A percentile compares a stretch with the other conserved stretches of the same genome.
These are phyloP conservation scores for Sebastiscus tertius DNA, from an alignment of 2,797 vertebrate genomes.

Conservation along the genomic window DNA sequence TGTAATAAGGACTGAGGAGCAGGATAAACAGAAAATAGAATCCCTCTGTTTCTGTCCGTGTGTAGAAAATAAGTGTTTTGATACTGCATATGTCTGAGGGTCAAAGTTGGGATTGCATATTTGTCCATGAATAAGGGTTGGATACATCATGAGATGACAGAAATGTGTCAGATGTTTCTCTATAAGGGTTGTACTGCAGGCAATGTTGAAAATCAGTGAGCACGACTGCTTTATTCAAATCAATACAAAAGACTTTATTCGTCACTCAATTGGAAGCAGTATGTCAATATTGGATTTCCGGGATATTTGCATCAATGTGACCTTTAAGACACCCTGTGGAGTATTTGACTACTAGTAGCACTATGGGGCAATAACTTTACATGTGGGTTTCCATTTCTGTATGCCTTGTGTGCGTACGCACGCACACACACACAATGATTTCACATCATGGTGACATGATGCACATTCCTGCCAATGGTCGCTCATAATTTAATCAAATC, in stretches of 20 bases:
- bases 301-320: constrained; percentile 1
- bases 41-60: neutral
- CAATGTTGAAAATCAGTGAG: neutral
- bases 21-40: neutral
- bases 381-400: neutral
- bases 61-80: neutral
- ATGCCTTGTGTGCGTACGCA: no score
- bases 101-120: neutral
- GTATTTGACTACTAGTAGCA: neutral
- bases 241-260: neutral
- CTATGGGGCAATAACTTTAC: neutral
- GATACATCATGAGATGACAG: neutral
- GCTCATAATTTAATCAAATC: no score
- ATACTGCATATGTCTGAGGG: neutral
- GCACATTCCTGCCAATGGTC: neutral
- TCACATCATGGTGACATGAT: neutral
- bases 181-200: neutral
- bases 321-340: neutral
- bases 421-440: neutral
- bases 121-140: neutral
- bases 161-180: neutral
- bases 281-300: neutral
- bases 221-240: neutral
- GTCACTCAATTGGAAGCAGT: neutral
- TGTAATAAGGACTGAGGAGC: constrained; percentile 11